A percentile compares a stretch with the other conserved stretches of the same genome.
Evolutionary conservation across 2,113 vertebrate genomes (phyloP).

Genomic region (Eupsittula cactorum): DNA sequence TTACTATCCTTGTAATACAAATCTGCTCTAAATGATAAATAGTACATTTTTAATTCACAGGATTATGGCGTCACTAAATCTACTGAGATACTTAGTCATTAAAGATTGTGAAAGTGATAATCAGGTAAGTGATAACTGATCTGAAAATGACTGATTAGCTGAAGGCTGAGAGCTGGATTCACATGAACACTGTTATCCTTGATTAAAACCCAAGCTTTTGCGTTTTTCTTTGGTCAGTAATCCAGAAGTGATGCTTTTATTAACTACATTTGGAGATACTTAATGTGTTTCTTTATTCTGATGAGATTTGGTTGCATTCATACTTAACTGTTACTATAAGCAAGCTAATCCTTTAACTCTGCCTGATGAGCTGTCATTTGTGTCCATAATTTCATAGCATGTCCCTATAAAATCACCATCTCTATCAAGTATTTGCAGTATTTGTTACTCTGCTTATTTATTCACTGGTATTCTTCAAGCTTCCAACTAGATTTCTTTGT

Average conservation of each 20-base stretch:
- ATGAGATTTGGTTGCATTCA: not conserved
- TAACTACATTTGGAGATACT: not conserved
- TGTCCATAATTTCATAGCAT: not conserved
- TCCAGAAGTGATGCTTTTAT: not conserved
- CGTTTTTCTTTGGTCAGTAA: not conserved
- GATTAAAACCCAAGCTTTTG: not conserved
- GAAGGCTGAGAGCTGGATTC: not conserved
- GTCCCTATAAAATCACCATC: not conserved
- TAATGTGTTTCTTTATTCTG: not conserved
- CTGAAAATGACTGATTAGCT: not conserved
- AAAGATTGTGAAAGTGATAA: slow-evolving; percentile 84
- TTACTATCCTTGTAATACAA: not conserved
- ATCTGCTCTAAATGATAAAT: not conserved
- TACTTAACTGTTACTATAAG: not conserved
- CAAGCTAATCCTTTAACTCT: not conserved
- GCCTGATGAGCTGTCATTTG: not conserved
- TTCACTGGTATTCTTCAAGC: not conserved
- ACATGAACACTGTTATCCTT: not conserved
- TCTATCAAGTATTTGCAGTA: not conserved
- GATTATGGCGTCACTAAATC: slow-evolving; percentile 92
- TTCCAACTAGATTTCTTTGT: not conserved
- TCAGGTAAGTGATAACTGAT: slow-evolving; percentile 80
- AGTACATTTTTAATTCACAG: slow-evolving; percentile 74
- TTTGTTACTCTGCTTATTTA: not conserved
- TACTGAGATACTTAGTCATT: slow-evolving; percentile 89